phyloP scores from a whole-genome alignment of 2,797 vertebrate genomes.

The Danio choprae region DNA sequence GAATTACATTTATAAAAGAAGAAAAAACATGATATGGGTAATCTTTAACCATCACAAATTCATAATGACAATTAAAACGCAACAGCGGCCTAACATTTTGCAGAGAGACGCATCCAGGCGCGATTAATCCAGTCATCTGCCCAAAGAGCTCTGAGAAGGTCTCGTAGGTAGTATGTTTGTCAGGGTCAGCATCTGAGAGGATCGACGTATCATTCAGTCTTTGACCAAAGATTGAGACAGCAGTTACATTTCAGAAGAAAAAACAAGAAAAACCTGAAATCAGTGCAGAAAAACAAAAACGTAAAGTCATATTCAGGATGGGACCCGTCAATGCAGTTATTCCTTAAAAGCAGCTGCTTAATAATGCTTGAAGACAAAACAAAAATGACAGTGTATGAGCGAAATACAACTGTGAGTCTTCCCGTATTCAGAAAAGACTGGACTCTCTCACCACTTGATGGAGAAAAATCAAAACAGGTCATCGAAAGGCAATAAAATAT shows the following conservation, averaged over 20 bases:
- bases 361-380: conserved; percentile 43
- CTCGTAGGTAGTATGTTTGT: conserved; percentile 59
- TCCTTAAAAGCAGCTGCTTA: conserved; percentile 52
- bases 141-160: conserved; percentile 44
- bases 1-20: conserved; percentile 24
- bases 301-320: conserved; percentile 9
- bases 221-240: conserved; percentile 50
- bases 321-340: conserved; percentile 43
- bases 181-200: conserved; percentile 47
- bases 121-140: conserved; percentile 24
- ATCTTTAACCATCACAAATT: conserved; percentile 53
- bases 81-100: conserved; percentile 38
- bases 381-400: conserved; percentile 39
- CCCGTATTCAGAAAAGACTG: conserved; percentile 15
- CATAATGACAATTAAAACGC: conserved; percentile 47
- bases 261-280: conserved; percentile 39
- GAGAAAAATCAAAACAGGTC: conserved; percentile 35
- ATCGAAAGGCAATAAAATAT: conserved; percentile 59
- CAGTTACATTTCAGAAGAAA: conserved; percentile 51
- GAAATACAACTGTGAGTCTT: conserved; percentile 48
- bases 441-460: conserved; percentile 22
- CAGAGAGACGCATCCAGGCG: conserved; percentile 40
- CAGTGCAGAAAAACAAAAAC: conserved; percentile 55
- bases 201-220: conserved; percentile 43
- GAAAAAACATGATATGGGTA: conserved; percentile 39